phyloP scores from a whole-genome alignment of 2,113 vertebrate genomes.

The Noturus placidus region DNA sequence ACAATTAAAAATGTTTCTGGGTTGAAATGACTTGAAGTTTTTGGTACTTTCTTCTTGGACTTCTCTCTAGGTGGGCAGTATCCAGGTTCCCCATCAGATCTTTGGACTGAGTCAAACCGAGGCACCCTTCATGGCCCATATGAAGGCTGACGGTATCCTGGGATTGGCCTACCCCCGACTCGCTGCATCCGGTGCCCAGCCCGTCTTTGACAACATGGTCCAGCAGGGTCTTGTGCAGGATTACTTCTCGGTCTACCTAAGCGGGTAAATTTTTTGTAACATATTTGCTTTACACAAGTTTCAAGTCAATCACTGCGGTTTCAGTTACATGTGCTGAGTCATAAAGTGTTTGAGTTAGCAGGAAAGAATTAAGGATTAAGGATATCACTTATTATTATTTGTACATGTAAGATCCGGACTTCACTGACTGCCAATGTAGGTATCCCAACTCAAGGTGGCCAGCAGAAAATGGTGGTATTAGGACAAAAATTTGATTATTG shows the following conservation, averaged over 20 bases:
- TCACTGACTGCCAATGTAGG: too few species aligned
- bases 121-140: slow-evolving; percentile 58
- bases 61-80: slow-evolving; percentile 52
- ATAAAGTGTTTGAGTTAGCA: too few species aligned
- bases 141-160: slow-evolving; percentile 61
- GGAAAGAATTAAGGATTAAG: too few species aligned
- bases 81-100: slow-evolving; percentile 65
- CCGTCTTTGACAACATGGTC: slow-evolving; percentile 67
- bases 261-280: slow-evolving; percentile 34
- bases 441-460: too few species aligned
- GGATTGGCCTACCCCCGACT: slow-evolving; percentile 59
- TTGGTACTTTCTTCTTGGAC: not conserved
- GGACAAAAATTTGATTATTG: not conserved
- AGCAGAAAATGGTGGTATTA: too few species aligned
- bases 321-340: too few species aligned
- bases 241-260: slow-evolving; percentile 64
- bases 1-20: not conserved
- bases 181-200: slow-evolving; percentile 52
- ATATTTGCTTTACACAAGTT: not conserved
- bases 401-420: too few species aligned
- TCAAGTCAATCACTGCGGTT: not conserved
- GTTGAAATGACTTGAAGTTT: not conserved
- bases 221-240: slow-evolving; percentile 52
- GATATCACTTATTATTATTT: too few species aligned
- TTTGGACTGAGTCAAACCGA: slow-evolving; percentile 71